Conservation (phyloP, 1,140 invertebrate genomes). For the Scaptomyza montana region DNA sequence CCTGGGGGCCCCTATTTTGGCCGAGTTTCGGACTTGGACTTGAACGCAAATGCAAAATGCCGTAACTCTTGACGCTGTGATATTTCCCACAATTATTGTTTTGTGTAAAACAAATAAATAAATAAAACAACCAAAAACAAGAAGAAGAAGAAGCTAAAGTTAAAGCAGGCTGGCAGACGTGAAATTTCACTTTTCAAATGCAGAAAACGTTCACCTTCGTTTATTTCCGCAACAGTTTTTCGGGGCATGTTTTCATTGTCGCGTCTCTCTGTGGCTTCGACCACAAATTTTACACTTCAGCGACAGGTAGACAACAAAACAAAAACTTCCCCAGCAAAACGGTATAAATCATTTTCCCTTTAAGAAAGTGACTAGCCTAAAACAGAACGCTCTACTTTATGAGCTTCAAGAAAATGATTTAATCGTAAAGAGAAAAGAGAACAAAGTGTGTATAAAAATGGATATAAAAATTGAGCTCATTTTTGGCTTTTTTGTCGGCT, state of each 20-base stretch:
- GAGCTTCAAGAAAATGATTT: constrained; percentile 58
- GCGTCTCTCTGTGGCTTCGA: constrained; percentile 29
- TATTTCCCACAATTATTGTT: constrained; percentile 71
- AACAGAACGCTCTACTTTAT: constrained; percentile 62
- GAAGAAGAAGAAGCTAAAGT: constrained; percentile 9
- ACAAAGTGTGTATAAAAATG: constrained; percentile 20
- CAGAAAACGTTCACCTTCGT: constrained; percentile 80
- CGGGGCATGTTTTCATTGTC: constrained; percentile 64
- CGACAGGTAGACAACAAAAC: constrained; percentile 27
- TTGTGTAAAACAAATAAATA: constrained; percentile 65
- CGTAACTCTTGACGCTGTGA: constrained; percentile 65
- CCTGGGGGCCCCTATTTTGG: constrained; percentile 17
- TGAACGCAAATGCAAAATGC: constrained; percentile 34
- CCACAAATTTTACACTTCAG: constrained; percentile 69
- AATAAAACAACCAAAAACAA: constrained; percentile 35
- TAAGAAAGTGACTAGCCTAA: constrained; percentile 59
- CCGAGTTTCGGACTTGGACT: constrained; percentile 35
- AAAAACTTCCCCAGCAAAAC: constrained; percentile 25
- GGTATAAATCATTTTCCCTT: constrained; percentile 24
- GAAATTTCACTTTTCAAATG: constrained; percentile 81
- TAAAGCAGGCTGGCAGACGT: constrained; percentile 5
- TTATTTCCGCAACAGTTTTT: constrained; percentile 78
- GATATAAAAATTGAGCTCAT: constrained; percentile 21
- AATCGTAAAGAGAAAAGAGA: constrained; percentile 25
- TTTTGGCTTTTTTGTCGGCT: constrained; percentile 23